phyloP scores from a whole-genome alignment of 1,140 invertebrate species.

The Drusus annulatus region DNA sequence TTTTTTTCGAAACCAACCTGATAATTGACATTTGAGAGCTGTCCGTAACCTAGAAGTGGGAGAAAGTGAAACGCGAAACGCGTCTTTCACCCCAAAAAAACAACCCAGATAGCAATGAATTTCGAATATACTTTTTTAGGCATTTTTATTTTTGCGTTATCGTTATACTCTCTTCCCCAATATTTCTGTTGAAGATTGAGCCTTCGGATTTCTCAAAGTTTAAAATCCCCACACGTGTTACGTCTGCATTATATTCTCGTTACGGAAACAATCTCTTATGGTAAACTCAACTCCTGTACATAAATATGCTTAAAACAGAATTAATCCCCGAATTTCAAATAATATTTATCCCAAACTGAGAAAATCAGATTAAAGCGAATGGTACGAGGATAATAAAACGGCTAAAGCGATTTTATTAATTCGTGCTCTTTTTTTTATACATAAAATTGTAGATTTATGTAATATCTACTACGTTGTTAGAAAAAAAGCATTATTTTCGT shows the following conservation, averaged over 20 bases:
- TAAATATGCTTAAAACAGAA: constrained; percentile 43
- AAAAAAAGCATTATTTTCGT: too few species aligned
- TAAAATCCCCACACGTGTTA: constrained; percentile 38
- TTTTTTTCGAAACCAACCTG: too few species aligned
- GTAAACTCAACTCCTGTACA: constrained; percentile 28
- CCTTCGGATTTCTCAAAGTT: constrained; percentile 37
- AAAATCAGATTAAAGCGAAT: not conserved
- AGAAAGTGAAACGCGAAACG: too few species aligned
- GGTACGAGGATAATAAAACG: not conserved
- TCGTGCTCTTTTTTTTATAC: not conserved
- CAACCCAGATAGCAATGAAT: too few species aligned
- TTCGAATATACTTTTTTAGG: not conserved
- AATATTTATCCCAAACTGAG: not conserved
- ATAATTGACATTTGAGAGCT: too few species aligned
- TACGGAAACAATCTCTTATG: constrained; percentile 29
- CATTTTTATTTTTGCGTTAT: constrained; percentile 20
- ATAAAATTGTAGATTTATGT: not conserved
- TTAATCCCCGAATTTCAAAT: constrained; percentile 34
- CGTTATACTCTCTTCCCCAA: constrained; percentile 10
- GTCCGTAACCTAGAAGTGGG: too few species aligned
- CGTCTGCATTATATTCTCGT: constrained; percentile 34
- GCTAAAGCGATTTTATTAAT: not conserved
- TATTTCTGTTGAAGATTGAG: constrained; percentile 24
- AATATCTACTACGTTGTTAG: too few species aligned
- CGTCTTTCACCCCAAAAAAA: too few species aligned